Percentiles rank a stretch among this genome's conserved stretches.
phyloP scores from a whole-genome alignment of 30 jellyfish, hydroid and myxozoan genomes.

The Aurelia sp. region DNA sequence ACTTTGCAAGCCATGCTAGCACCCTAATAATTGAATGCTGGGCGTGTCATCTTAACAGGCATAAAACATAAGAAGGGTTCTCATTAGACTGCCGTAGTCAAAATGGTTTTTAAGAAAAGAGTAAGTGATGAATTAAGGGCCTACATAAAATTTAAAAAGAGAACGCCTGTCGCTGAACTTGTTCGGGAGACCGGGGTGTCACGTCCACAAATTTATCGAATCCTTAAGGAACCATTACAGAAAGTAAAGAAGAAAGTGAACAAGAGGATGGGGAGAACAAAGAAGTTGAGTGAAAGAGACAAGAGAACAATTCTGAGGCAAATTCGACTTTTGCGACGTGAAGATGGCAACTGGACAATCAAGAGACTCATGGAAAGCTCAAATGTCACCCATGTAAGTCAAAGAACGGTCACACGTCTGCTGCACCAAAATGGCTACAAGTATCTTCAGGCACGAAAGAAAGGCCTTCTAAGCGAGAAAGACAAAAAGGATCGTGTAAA shows the following conservation, averaged over 20 bases:
- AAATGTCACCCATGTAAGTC: slow-evolving; percentile 4
- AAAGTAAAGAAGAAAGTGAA: not conserved
- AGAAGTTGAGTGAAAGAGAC: slow-evolving; percentile 23
- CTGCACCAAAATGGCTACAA: slow-evolving; percentile 49
- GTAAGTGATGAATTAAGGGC: slow-evolving; percentile 12
- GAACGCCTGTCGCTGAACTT: not conserved
- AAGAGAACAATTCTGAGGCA: slow-evolving; percentile 20
- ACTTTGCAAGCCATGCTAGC: too few relatives aligned
- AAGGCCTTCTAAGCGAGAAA: slow-evolving; percentile 49
- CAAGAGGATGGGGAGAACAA: slow-evolving; percentile 29
- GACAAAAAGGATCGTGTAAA: slow-evolving; percentile 25
- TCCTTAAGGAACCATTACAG: not conserved
- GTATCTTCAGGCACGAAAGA: slow-evolving; percentile 50
- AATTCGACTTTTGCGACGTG: not conserved
- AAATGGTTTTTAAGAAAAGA: not conserved
- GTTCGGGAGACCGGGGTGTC: slow-evolving; percentile 5
- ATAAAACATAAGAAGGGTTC: too few relatives aligned
- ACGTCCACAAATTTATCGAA: slow-evolving; percentile 1
- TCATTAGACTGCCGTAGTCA: not conserved
- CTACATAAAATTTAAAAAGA: not conserved
- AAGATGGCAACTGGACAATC: slow-evolving; percentile 38
- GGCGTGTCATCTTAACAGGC: too few relatives aligned
- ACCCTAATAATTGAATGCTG: too few relatives aligned
- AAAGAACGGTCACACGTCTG: slow-evolving; percentile 22
- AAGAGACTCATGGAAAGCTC: slow-evolving; percentile 39